Evolutionary conservation across 2,797 vertebrate species (phyloP).

Genomic region (Enteromius thamalakanensis): DNA sequence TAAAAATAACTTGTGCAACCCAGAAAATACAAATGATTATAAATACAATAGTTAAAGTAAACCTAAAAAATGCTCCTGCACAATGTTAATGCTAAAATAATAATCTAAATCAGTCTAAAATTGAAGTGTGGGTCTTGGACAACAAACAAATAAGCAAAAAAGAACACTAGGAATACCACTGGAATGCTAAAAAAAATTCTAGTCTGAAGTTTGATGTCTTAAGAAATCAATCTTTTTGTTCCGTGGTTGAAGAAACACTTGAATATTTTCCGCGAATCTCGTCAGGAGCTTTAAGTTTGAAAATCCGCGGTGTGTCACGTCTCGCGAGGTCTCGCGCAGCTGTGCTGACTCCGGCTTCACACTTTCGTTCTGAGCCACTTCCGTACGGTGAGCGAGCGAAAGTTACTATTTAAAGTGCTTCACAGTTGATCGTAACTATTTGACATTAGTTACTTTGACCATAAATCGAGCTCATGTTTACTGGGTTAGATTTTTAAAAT

Average conservation of each 20-base stretch:
- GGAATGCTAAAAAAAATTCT: no score
- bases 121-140: background rate
- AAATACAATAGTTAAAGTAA: background rate
- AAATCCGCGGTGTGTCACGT: background rate
- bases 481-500: background rate
- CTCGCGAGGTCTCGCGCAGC: background rate
- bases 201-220: no score
- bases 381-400: background rate
- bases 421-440: background rate
- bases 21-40: background rate
- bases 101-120: background rate
- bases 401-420: background rate
- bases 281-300: constrained; percentile 29
- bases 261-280: background rate
- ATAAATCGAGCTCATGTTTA: background rate
- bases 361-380: background rate
- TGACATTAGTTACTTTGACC: background rate
- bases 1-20: background rate
- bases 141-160: background rate
- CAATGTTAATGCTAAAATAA: background rate
- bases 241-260: background rate
- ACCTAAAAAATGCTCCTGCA: background rate
- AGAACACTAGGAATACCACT: no score
- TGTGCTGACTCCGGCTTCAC: constrained; percentile 12
- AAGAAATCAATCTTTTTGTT: background rate